phyloP scores from a whole-genome alignment of 2,888 invertebrate species.

The Oxycera nigricornis region DNA sequence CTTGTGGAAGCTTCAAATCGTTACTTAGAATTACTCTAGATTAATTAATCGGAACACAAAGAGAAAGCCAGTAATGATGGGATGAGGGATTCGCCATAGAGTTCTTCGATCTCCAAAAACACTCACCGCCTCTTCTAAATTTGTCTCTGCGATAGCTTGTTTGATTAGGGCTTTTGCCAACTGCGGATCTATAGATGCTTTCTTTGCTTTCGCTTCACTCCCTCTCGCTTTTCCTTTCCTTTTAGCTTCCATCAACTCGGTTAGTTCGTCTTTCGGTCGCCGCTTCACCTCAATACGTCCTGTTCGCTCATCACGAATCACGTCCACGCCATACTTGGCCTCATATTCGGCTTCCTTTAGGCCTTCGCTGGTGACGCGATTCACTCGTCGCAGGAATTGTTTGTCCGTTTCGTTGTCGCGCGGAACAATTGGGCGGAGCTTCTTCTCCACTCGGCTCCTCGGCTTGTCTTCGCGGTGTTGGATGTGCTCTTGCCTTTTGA shows the following conservation, averaged over 20 bases:
- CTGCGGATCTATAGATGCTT: constrained; percentile 51
- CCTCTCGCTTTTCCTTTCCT: constrained; percentile 55
- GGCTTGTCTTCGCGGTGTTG: constrained; percentile 56
- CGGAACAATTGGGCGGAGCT: constrained; percentile 66
- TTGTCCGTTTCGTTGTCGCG: constrained; percentile 68
- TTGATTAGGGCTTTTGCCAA: constrained; percentile 56
- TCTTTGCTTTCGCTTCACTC: constrained; percentile 57
- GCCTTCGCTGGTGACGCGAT: constrained; percentile 69
- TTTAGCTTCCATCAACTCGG: constrained; percentile 61
- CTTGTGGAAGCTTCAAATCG: not conserved
- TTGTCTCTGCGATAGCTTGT: constrained; percentile 56
- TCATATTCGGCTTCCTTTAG: constrained; percentile 69
- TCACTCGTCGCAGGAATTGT: constrained; percentile 72
- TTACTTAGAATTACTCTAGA: not conserved
- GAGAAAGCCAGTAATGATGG: no score
- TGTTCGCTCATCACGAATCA: constrained; percentile 65
- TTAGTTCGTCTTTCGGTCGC: constrained; percentile 65
- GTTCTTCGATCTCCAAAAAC: not conserved
- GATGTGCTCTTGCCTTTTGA: constrained; percentile 53
- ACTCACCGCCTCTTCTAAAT: constrained; percentile 53
- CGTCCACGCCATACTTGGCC: constrained; percentile 68
- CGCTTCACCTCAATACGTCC: constrained; percentile 63
- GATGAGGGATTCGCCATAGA: no score
- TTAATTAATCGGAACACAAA: not conserved
- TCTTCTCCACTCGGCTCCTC: constrained; percentile 53